Percentiles rank a stretch among this genome's conserved stretches.
phyloP scores from a whole-genome alignment of 2,797 vertebrate genomes.

The Myripristis murdjan region DNA sequence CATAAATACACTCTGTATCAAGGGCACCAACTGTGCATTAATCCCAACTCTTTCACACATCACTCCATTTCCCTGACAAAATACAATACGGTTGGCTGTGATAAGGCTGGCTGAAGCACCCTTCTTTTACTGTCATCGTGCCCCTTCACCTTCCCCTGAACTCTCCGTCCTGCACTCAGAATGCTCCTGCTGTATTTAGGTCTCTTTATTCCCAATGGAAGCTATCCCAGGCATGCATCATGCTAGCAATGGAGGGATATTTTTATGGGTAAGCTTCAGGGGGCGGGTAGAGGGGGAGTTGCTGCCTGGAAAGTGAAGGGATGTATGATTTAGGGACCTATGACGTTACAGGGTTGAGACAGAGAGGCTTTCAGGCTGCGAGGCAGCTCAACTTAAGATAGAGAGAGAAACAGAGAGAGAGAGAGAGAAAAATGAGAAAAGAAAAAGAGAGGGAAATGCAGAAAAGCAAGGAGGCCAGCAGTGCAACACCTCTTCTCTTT shows the following conservation, averaged over 20 bases:
- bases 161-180: constrained; percentile 64
- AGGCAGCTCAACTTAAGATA: constrained; percentile 8
- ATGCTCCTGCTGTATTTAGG: constrained; percentile 84
- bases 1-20: constrained; percentile 17
- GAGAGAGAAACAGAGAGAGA: constrained; percentile 9
- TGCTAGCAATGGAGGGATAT: constrained; percentile 81
- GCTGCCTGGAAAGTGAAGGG: constrained; percentile 31
- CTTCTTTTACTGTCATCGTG: constrained; percentile 22
- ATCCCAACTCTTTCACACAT: constrained; percentile 1
- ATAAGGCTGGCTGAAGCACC: constrained; percentile 16
- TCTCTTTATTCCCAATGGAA: constrained; percentile 84
- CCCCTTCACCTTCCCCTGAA: constrained; percentile 57
- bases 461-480: constrained; percentile 4
- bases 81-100: constrained; percentile 3
- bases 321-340: constrained; percentile 33
- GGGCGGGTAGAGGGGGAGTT: constrained; percentile 40
- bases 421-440: constrained; percentile 5
- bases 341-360: constrained; percentile 24
- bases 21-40: background rate
- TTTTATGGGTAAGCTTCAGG: constrained; percentile 86
- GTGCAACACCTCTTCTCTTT: constrained; percentile 43
- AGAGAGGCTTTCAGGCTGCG: constrained; percentile 19
- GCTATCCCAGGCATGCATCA: constrained; percentile 85
- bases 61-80: background rate
- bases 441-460: constrained; percentile 31